These are phyloP conservation scores for Caerostris extrusa DNA, from an alignment of 1,140 invertebrate genomes.

Conservation along the genomic window DNA sequence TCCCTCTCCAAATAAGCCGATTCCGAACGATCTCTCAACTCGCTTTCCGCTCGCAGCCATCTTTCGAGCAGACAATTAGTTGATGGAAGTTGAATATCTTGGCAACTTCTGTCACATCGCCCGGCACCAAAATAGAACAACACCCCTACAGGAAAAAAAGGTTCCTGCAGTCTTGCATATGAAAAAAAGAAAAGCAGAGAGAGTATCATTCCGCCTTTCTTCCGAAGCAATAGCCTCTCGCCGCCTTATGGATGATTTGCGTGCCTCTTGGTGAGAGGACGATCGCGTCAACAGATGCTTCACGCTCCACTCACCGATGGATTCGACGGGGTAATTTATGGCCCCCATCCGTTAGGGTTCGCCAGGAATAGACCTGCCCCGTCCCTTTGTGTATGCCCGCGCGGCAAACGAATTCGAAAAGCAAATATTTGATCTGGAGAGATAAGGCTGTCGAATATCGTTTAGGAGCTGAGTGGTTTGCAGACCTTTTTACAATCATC, in stretches of 20 bases:
- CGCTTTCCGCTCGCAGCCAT: not conserved
- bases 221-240: not conserved
- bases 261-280: conserved; percentile 8
- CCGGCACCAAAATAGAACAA: not conserved
- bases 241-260: conserved; percentile 17
- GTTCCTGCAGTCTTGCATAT: not conserved
- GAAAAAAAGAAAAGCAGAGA: not conserved
- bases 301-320: not conserved
- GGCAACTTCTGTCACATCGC: conserved; percentile 13
- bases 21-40: not conserved
- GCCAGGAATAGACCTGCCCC: not conserved
- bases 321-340: conserved; percentile 11
- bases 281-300: conserved; percentile 17
- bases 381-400: conserved; percentile 1
- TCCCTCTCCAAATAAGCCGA: not conserved
- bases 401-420: not conserved
- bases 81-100: conserved; percentile 49
- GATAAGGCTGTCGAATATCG: not conserved
- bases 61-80: conserved; percentile 35
- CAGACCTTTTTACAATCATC: not conserved
- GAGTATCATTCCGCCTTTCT: not conserved
- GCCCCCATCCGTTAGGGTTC: not conserved
- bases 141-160: not conserved
- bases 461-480: not conserved
- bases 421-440: not conserved